Evolutionary conservation across 2,113 vertebrate genomes (phyloP).

Genomic region (Dicaeum eximium): DNA sequence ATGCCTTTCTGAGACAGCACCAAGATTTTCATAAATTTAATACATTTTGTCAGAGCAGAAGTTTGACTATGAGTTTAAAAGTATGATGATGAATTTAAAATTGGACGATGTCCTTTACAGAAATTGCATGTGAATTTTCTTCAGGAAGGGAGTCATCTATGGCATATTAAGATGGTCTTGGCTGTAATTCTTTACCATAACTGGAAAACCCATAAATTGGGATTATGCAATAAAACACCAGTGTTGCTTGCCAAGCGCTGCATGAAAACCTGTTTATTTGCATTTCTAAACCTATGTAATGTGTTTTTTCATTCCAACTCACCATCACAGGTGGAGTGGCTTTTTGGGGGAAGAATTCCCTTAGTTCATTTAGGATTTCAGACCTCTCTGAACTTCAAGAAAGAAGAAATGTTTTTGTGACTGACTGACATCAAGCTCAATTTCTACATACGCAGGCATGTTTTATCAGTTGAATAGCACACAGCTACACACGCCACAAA

Average conservation of each 20-base stretch:
- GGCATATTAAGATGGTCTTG: neutral
- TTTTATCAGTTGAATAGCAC: neutral
- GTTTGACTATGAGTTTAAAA: neutral
- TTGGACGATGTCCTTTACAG: neutral
- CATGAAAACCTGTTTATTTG: neutral
- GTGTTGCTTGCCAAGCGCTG: neutral
- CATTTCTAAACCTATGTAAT: neutral
- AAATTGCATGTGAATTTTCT: neutral
- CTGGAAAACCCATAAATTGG: neutral
- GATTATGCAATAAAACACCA: neutral
- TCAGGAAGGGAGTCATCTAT: neutral
- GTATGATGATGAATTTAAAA: neutral
- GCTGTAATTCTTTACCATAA: neutral
- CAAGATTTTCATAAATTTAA: neutral
- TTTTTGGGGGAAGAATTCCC: neutral
- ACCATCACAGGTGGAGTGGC: rapidly evolving
- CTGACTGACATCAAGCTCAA: neutral
- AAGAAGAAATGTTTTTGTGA: neutral
- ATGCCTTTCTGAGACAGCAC: neutral
- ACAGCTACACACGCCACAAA: neutral
- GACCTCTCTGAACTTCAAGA: neutral
- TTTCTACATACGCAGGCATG: neutral
- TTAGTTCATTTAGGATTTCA: neutral
- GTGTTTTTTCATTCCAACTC: neutral
- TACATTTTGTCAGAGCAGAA: neutral